Conservation (phyloP, 2,888 invertebrate species). For the Epirrita christyi region DNA sequence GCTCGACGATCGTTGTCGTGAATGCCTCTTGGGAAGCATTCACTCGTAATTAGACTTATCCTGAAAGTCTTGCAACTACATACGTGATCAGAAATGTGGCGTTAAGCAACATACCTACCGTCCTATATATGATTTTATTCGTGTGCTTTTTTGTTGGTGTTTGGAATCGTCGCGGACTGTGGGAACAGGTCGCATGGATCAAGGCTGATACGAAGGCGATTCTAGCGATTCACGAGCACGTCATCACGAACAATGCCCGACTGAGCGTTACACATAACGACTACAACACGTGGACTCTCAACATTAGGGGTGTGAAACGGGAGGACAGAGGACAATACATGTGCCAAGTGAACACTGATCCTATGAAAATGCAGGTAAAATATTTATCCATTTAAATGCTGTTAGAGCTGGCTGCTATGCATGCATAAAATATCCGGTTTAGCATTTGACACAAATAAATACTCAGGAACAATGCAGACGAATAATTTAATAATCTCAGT, state of each 20-base stretch:
- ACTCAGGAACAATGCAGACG: conserved; percentile 8
- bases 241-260: conserved; percentile 96
- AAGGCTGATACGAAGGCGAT: conserved; percentile 97
- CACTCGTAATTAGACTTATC: conserved; percentile 80
- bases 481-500: not conserved
- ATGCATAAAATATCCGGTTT: conserved; percentile 5
- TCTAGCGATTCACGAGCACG: conserved; percentile 96
- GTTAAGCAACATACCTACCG: conserved; percentile 35
- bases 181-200: conserved; percentile 95
- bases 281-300: conserved; percentile 96
- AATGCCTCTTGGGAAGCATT: conserved; percentile 80
- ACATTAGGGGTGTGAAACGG: conserved; percentile 92
- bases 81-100: conserved; percentile 56
- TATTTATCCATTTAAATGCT: conserved; percentile 16
- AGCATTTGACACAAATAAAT: conserved; percentile 10
- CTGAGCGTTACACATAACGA: conserved; percentile 96
- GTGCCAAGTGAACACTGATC: conserved; percentile 98
- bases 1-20: conserved; percentile 75
- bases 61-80: conserved; percentile 69
- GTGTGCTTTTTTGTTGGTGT: conserved; percentile 21
- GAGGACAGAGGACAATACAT: conserved; percentile 96
- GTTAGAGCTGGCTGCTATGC: conserved; percentile 7
- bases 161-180: conserved; percentile 33
- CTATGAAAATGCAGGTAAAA: conserved; percentile 96
- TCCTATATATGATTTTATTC: conserved; percentile 19